Evolutionary conservation across 2,113 vertebrate species (phyloP), one percentile per base, ranked within the genome.

Genomic region (Struthio camelus): DNA sequence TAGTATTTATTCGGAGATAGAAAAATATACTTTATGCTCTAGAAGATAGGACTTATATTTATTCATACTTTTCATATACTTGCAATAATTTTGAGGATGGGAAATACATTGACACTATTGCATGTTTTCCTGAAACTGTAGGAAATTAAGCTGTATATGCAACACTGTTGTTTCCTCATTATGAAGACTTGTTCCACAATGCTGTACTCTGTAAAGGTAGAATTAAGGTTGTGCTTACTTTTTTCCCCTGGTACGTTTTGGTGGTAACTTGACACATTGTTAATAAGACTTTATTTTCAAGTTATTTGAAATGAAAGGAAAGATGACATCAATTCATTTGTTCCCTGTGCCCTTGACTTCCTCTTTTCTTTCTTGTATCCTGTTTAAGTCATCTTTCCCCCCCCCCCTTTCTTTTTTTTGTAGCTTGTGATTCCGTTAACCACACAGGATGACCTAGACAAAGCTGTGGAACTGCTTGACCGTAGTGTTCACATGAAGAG

Each of bases 401-500:
- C 3, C 16, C 32, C 36, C 23, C n/a, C 6, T 2, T 28, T 34
- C 80, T 76, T 71, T 9, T 56, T 86, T 46, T 76, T 96, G 73
- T 90, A 99, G 99, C 97, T 99, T 98, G 98, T 99, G 94, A 99
- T 99, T 96, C 99, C 99, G 4, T 97, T 99, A 98, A 99, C 98
- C 80, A 99, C 99, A 18, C 99, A 99, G 95, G 99, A 99, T 93
- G 99, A 99, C 95, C 97, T 99, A 96, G 99, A 99, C 97, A 99
- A 99, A 98, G 99, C 99, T 22, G 98, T 99, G 81, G 99, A 99
- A 97, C 98, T 99, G 87, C 98, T 99, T 96, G 99, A 99, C 97
- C 99, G 99, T 86, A 99, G 99, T 61, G 97, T 99, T 97, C 99
- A 99, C 97, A 99, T 99, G 99, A 99, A 99, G 93, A 99, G 99